These are phyloP conservation scores for Bubalus kerabau DNA, from an alignment of 2,113 vertebrate genomes.

Conservation along the genomic window DNA sequence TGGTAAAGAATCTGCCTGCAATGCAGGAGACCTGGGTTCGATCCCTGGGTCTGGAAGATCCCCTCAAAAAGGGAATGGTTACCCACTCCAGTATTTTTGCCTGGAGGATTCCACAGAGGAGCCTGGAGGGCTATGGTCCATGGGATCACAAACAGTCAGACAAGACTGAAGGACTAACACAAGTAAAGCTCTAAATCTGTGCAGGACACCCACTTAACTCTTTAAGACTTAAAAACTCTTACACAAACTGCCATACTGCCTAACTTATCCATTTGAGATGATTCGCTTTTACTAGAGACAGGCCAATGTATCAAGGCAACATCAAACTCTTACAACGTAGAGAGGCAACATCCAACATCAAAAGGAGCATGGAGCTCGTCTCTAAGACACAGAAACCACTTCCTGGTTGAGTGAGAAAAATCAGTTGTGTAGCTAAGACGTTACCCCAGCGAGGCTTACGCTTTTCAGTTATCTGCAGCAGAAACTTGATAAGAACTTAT, in stretches of 20 bases:
- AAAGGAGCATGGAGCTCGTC: neutral
- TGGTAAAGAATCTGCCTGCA: neutral
- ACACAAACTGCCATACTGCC: fast-evolving
- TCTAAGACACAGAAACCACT: neutral
- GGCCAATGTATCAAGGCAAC: neutral
- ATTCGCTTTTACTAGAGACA: neutral
- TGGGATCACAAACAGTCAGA: neutral
- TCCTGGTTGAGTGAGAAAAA: neutral
- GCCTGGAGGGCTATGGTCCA: neutral
- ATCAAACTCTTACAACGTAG: neutral
- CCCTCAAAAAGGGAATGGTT: neutral
- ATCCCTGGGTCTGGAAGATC: neutral
- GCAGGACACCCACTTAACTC: neutral
- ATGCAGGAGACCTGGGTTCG: neutral
- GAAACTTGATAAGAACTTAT: neutral
- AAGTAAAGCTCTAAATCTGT: neutral
- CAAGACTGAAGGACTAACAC: neutral
- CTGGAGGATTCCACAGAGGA: neutral
- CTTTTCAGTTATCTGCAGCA: neutral
- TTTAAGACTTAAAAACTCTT: neutral
- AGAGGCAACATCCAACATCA: neutral
- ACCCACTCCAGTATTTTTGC: neutral
- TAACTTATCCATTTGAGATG: neutral
- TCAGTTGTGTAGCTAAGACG: neutral
- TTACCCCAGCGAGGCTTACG: neutral